phyloP scores from a whole-genome alignment of 2,888 invertebrate genomes.

The Drosophila neoperkinsi region DNA sequence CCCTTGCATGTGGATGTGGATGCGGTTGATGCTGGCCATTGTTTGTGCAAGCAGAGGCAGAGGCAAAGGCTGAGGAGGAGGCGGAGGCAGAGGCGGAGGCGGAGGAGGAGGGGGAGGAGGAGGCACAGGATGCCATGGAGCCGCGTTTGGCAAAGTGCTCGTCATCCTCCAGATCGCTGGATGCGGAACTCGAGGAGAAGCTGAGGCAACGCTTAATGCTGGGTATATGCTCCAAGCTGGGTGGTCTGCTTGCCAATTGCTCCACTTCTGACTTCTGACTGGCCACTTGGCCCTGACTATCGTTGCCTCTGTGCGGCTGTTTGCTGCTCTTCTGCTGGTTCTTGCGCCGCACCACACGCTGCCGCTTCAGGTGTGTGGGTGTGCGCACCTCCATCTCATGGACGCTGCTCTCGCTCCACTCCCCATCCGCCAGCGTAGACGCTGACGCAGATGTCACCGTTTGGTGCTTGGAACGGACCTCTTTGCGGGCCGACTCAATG shows the following conservation, averaged over 20 bases:
- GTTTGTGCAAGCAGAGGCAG: constrained; percentile 2
- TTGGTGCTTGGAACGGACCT: constrained; percentile 61
- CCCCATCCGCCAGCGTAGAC: constrained; percentile 31
- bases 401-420: constrained; percentile 78
- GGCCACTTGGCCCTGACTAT: not conserved
- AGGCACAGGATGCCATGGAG: constrained; percentile 32
- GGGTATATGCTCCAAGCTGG: constrained; percentile 82
- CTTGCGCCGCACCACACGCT: constrained; percentile 83
- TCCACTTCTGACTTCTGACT: not conserved
- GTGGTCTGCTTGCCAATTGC: not conserved
- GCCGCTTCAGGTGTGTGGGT: constrained; percentile 83
- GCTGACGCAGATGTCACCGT: not conserved
- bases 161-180: constrained; percentile 85
- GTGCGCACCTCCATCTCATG: constrained; percentile 85
- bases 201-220: constrained; percentile 87
- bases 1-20: constrained; percentile 68
- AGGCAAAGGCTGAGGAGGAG: constrained; percentile 12
- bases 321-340: constrained; percentile 59
- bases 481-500: constrained; percentile 84
- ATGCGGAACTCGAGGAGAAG: constrained; percentile 86
- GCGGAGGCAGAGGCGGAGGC: constrained; percentile 68
- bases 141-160: constrained; percentile 85
- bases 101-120: constrained; percentile 47
- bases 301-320: not conserved
- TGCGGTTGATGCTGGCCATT: constrained; percentile 4